These are phyloP conservation scores for Sphaerophoria rueppellii DNA, from an alignment of 2,888 invertebrate species.

Conservation along the genomic window DNA sequence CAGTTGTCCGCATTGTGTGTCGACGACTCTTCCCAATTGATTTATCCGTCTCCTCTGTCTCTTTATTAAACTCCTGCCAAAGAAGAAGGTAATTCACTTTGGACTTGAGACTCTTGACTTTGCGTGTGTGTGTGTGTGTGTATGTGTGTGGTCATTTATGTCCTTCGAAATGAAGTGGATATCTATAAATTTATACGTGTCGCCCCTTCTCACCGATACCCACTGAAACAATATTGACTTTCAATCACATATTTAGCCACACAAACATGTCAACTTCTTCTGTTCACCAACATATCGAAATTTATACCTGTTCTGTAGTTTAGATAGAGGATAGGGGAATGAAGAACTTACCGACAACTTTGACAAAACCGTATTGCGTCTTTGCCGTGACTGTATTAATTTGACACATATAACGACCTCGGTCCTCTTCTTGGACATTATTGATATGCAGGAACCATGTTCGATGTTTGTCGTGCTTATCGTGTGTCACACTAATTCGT, in stretches of 20 bases:
- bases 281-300: background rate
- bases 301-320: background rate
- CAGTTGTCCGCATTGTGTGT: slow-evolving; percentile 39
- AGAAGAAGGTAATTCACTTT: slow-evolving; percentile 32
- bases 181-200: slow-evolving; percentile 15
- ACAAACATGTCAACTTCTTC: slow-evolving; percentile 10
- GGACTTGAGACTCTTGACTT: background rate
- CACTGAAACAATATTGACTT: slow-evolving; percentile 47
- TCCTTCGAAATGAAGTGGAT: slow-evolving; percentile 40
- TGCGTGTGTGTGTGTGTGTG: background rate
- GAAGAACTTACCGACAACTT: slow-evolving; percentile 94
- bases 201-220: background rate
- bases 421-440: slow-evolving; percentile 95
- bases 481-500: slow-evolving; percentile 94
- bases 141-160: slow-evolving; percentile 7
- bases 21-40: background rate
- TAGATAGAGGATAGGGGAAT: background rate
- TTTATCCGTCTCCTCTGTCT: background rate
- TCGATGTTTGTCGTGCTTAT: slow-evolving; percentile 90
- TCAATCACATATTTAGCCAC: slow-evolving; percentile 37
- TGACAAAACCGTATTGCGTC: slow-evolving; percentile 95
- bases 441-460: slow-evolving; percentile 97
- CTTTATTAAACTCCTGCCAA: background rate
- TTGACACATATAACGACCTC: slow-evolving; percentile 96
- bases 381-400: slow-evolving; percentile 96